phyloP scores from a whole-genome alignment of 2,113 vertebrate genomes.

The Bolborhynchus lineola region DNA sequence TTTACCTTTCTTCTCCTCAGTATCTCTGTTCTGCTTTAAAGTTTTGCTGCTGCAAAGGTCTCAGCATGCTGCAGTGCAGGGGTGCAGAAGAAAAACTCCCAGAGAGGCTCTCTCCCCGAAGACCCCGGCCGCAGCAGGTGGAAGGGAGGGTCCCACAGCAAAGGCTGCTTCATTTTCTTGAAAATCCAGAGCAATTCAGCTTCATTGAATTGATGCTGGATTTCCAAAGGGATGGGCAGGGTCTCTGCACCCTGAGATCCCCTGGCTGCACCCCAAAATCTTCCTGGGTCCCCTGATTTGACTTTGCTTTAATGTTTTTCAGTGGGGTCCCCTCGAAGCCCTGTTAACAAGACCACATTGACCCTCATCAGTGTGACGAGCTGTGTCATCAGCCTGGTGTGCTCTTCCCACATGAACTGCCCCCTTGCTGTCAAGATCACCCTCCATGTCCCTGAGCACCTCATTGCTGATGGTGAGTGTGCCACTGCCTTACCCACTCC shows the following conservation, averaged over 20 bases:
- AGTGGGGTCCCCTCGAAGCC: conserved; percentile 93
- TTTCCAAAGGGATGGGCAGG: neutral
- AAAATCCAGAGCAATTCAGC: neutral
- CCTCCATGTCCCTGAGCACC: conserved; percentile 94
- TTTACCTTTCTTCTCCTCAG: neutral
- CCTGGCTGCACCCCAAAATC: neutral
- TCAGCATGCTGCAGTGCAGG: neutral
- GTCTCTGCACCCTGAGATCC: neutral
- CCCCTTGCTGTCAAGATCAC: conserved; percentile 92
- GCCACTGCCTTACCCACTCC: fast-evolving
- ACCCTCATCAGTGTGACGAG: conserved; percentile 95
- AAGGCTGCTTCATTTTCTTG: neutral
- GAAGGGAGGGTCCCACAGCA: neutral
- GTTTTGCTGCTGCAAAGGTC: neutral
- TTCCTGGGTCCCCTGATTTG: neutral
- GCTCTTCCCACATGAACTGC: conserved; percentile 90
- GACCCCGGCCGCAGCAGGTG: fast-evolving
- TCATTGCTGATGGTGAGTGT: conserved; percentile 91
- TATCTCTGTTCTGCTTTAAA: neutral
- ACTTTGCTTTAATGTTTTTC: neutral
- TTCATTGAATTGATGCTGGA: neutral
- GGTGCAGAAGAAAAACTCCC: neutral
- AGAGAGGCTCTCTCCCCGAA: neutral
- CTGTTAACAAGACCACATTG: conserved; percentile 96
- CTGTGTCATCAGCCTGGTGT: conserved; percentile 91